Evolutionary conservation across 2,113 vertebrate genomes (phyloP).

Genomic region (Cavia aperea): DNA sequence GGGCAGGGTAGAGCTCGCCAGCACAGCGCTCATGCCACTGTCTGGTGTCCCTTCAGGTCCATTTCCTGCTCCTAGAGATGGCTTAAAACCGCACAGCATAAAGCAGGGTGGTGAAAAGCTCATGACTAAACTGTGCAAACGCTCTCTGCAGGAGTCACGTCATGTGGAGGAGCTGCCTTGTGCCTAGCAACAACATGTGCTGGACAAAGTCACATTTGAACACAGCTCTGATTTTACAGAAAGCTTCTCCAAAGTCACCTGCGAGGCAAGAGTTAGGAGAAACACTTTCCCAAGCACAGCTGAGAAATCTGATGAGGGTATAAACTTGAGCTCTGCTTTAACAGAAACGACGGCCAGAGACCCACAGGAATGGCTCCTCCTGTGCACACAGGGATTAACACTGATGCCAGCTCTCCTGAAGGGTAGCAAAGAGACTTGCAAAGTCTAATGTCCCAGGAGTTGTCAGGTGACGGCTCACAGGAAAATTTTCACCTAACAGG

Average conservation of each 20-base stretch:
- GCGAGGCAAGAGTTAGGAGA: neutral
- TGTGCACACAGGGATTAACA: neutral
- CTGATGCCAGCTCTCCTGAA: fast-evolving
- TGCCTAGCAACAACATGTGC: neutral
- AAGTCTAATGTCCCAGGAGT: neutral
- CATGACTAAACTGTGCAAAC: neutral
- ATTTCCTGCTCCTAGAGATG: conserved; percentile 38
- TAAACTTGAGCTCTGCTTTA: neutral
- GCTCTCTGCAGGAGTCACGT: neutral
- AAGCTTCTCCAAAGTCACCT: neutral
- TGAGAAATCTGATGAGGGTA: conserved; percentile 4
- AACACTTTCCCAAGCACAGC: neutral
- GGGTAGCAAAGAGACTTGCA: neutral
- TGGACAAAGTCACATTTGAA: neutral
- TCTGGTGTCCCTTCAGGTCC: conserved; percentile 28
- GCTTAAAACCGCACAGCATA: conserved; percentile 10
- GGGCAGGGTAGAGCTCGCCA: neutral
- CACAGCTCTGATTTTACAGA: neutral
- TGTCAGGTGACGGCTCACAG: neutral
- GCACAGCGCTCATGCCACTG: neutral
- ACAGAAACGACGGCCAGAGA: neutral
- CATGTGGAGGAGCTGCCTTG: neutral
- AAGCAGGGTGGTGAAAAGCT: conserved; percentile 47
- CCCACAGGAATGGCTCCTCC: too few relatives aligned
- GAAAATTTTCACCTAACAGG: conserved; percentile 3